Base-by-base conservation (phyloP, 2,797 vertebrate genomes). In the Perodicticus potto region DNA sequence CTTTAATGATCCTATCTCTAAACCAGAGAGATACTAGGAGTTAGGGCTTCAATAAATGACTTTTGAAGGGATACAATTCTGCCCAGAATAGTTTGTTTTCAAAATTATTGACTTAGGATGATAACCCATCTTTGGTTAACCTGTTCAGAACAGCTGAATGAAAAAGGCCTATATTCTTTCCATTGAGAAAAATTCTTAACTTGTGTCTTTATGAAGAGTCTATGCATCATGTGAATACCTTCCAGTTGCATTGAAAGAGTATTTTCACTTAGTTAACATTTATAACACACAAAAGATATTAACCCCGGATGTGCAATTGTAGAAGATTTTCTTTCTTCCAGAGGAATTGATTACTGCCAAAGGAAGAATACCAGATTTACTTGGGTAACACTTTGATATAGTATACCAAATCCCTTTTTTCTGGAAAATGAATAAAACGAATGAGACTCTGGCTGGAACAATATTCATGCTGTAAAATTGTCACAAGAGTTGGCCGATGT, bases 301-400 rank as follows among this genome's bases (percentile, higher is more conserved):
- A 89, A 69, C 19, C 40, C 40, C 45, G 57, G 23, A 32, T 80
- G 22, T 73, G 0, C 22, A 61, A 88, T 16, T 81, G 6, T 80
- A 65, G 45, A 59, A 70, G 20, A 77, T 78, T 90, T 95, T 49
- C 19, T 86, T 95, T 97, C 43, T 94, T 82, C 61, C 55, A 81
- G n/a, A 91, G 59, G 45, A 57, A 87, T 83, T 91, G 59, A 70
- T 96, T 91, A 91, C 74, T 89, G 57, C 34, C 9, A 74, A 86
- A 95, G 83, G 23, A 80, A 83, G 34, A 80, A 32, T 2, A 78
- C 32, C 34, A 80, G 72, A 69, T 85, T 94, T 70, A 86, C 81
- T 93, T 78, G 83, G 69, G 80, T 89, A 67, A 70, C 87, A 34
- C 13, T 67, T 20, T 73, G 29, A 45, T 95, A 32, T 4, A 83